Base-by-base conservation (phyloP, 2,797 vertebrate genomes). In the Gouania willdenowi region DNA sequence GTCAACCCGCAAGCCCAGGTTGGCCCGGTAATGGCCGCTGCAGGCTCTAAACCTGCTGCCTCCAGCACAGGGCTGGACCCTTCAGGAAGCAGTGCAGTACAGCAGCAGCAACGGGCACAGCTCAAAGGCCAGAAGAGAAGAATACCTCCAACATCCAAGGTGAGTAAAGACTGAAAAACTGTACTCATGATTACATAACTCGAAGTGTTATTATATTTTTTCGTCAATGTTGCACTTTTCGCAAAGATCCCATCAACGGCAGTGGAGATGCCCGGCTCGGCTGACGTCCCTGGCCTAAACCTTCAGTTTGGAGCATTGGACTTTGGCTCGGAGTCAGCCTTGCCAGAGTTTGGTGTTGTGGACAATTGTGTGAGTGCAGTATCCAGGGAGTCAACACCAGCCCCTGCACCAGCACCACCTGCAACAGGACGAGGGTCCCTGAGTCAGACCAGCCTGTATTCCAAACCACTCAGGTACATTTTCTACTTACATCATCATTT, bases 241-340 rank as follows among this genome's bases (percentile, higher is more conserved):
- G 6, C 23, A 21, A 74, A 98, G 95, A 95, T 94, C 70, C 94
- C 95, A 21, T 84, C 90, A 20, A 94, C 93, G 15, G 95, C 95
- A 2, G 95, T 98, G 51, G 95, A 98, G 78, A 97, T 98, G 95
- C 94, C 95, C 5, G 94, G 93, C 43, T 92, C 93, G 5, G 80
- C 94, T 6, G 95, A 98, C 5, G 50, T 98, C 37, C 90, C 91
- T 0, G 94, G 92, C 17, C 86, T 98, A 44, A 96, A 98, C 68
- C 93, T 98, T 65, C 95, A 97, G 70, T 98, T 98, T 65, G 95
- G 95, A 26, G 94, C 95, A 13, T 72, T 98, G 36, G 94, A 98
- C 76, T 98, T 98, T 68, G 94, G 94, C 64, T 92, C 93, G 2
- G 95, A 97, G 77, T 86, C 93, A 1, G 81, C 90, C 0, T 63